Evolutionary conservation across 1,140 invertebrate species (phyloP).

Genomic region (Caenorhabditis briggsae): DNA sequence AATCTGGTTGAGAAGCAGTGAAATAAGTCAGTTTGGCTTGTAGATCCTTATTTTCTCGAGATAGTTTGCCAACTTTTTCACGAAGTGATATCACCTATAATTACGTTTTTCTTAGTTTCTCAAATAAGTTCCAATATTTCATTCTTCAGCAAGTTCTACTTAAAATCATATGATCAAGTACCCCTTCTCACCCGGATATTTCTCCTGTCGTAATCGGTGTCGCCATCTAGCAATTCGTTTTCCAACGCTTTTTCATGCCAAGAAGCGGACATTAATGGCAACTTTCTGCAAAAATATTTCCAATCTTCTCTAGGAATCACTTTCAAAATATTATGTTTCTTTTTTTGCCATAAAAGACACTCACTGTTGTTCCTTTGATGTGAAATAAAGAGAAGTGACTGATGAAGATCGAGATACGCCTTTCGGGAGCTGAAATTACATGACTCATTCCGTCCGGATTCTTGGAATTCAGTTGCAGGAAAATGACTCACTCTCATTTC

Average conservation of each 20-base stretch:
- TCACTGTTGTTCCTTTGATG: slow-evolving; percentile 49
- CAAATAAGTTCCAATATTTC: background rate
- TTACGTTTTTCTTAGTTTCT: background rate
- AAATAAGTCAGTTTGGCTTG: slow-evolving; percentile 23
- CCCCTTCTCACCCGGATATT: slow-evolving; percentile 17
- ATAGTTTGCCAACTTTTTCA: slow-evolving; percentile 54
- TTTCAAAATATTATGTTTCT: background rate
- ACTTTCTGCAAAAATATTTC: slow-evolving; percentile 20
- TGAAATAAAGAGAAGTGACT: slow-evolving; percentile 32
- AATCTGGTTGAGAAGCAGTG: slow-evolving; percentile 36
- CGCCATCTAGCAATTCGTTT: slow-evolving; percentile 39
- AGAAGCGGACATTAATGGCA: slow-evolving; percentile 34
- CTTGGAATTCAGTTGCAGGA: background rate
- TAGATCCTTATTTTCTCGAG: slow-evolving; percentile 53
- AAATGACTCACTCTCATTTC: slow-evolving; percentile 38
- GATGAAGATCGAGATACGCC: slow-evolving; percentile 45
- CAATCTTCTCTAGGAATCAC: background rate
- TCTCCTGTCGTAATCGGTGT: slow-evolving; percentile 35
- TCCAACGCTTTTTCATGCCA: slow-evolving; percentile 51
- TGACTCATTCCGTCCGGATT: background rate
- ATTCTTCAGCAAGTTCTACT: no score
- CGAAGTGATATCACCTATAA: slow-evolving; percentile 40
- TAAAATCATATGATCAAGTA: background rate
- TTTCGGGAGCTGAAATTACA: slow-evolving; percentile 40
- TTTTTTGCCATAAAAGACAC: background rate